Percentiles rank a stretch among this genome's conserved stretches.
phyloP scores from a whole-genome alignment of 2,113 vertebrate species.

The Chrysochloris asiatica region DNA sequence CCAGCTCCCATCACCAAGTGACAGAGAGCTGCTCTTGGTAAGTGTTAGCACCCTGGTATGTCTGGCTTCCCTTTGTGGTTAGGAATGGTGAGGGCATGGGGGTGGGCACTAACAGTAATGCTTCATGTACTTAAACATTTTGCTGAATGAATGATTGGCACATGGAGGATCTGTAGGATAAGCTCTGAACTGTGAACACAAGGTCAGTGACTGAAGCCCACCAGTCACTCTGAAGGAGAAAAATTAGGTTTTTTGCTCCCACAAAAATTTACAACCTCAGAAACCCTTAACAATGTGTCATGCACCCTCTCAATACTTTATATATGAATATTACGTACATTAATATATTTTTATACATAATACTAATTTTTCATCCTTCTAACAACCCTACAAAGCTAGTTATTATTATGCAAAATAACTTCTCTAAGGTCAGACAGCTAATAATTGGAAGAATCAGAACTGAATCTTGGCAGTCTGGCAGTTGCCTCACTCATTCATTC shows the following conservation, averaged over 20 bases:
- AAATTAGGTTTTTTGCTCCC: too few species aligned
- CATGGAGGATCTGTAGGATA: too few species aligned
- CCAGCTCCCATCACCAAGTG: not conserved
- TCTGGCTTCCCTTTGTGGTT: not conserved
- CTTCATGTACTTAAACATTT: slow-evolving; percentile 5
- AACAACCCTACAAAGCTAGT: not conserved
- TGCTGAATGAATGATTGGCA: not conserved
- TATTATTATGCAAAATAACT: not conserved
- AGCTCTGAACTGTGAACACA: too few species aligned
- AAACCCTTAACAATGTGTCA: too few species aligned
- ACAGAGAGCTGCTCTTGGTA: not conserved
- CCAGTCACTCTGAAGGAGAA: too few species aligned
- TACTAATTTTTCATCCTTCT: not conserved
- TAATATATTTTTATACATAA: too few species aligned
- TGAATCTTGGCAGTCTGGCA: not conserved
- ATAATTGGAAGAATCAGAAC: not conserved
- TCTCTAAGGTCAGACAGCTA: not conserved
- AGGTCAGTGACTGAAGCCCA: too few species aligned
- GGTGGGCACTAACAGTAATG: not conserved
- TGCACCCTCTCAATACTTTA: not conserved
- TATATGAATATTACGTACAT: too few species aligned
- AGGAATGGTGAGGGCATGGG: not conserved
- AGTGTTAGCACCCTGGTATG: not conserved
- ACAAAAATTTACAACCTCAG: too few species aligned
- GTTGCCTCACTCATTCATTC: not conserved